Base-by-base conservation (phyloP, 1,140 invertebrate genomes). In the Zaprionus lachaisei region DNA sequence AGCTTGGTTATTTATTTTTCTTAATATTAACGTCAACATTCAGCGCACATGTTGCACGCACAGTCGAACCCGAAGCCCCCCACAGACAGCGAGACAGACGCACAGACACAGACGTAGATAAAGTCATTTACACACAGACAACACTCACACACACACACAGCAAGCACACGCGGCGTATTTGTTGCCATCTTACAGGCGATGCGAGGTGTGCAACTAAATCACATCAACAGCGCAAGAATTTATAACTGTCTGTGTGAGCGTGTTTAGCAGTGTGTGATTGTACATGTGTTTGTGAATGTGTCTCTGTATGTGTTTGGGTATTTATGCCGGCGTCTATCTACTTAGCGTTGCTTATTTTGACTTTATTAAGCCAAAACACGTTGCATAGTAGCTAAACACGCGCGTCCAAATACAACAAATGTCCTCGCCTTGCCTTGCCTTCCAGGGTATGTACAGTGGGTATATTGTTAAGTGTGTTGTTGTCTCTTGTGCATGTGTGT, bases 1-100 rank as follows among this genome's bases (percentile, higher is more conserved):
- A 90, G 85, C 85, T 90, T 82, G 85, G 85, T 90, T 90, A 90
- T 90, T 90, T 90, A 90, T 90, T 90, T 90, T 90, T 90, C 86
- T 85, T 90, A 90, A 90, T 90, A 90, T 90, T 90, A 90, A 90
- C 86, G 85, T 90, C 85, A 90, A 90, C 85, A 90, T 90, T 90
- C 85, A 85, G 85, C 85, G 85, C 85, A 90, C 85, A 90, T 90
- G 85, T 90, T 90, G 85, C 85, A 90, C 85, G 85, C 85, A 90
- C 72, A 80, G 79, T 71, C 80, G 67, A 64, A 55, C 62, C 41
- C 60, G 60, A 31, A 26, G 60, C 62, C 54, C 51, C 58, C 75
- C 85, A 51, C 76, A 49, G 44, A 54, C 62, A 51, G 5, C 24
- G 38, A 63, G 62, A 66, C 73, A 77, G 81, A 70, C 20, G 12